Evolutionary conservation across 2,113 vertebrate species (phyloP).

Genomic region (Oreochromis tanganicae): DNA sequence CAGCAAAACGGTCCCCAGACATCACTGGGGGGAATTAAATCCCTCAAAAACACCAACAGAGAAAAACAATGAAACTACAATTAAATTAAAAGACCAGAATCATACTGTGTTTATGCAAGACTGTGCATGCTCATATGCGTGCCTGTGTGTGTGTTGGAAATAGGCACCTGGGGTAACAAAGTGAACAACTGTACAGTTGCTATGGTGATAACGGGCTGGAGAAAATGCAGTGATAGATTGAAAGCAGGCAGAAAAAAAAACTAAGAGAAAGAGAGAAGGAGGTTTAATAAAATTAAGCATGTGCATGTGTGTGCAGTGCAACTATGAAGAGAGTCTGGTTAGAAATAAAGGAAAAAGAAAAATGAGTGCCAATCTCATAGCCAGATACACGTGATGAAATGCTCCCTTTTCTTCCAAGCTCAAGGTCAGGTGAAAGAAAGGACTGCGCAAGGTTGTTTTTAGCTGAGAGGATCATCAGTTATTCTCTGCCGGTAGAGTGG

Average conservation of each 20-base stretch:
- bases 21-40: background rate
- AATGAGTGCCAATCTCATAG: background rate
- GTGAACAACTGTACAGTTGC: conserved; percentile 54
- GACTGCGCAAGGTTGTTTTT: background rate
- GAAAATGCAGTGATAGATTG: conserved; percentile 12
- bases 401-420: background rate
- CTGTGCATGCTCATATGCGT: background rate
- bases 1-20: background rate
- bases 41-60: background rate
- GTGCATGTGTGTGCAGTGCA: background rate
- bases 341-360: background rate
- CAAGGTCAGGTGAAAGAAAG: conserved; percentile 8
- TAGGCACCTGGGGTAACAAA: conserved; percentile 8
- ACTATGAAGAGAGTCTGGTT: background rate
- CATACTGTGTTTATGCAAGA: background rate
- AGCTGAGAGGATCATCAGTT: background rate
- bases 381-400: background rate
- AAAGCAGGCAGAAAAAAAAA: conserved; percentile 8
- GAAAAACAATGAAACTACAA: background rate
- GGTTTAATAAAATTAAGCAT: background rate
- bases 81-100: background rate
- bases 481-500: background rate
- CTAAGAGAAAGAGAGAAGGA: background rate
- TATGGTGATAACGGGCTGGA: conserved; percentile 45
- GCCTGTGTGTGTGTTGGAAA: background rate